Percentiles rank a stretch among this genome's conserved stretches.
phyloP scores from a whole-genome alignment of 2,113 vertebrate species.

The Emydocephalus ijimae region DNA sequence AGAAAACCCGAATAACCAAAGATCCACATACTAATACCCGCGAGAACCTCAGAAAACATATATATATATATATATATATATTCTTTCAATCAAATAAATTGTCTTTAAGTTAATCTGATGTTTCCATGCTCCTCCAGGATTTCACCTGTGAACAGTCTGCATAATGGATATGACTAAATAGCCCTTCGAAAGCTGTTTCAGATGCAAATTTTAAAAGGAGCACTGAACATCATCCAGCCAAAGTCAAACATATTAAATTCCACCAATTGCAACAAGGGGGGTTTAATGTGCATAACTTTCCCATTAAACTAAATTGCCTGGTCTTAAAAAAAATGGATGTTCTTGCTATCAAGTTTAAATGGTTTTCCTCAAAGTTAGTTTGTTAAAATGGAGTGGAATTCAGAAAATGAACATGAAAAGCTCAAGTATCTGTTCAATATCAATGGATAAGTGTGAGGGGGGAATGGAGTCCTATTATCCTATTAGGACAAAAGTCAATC shows the following conservation, averaged over 20 bases:
- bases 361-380: conserved; percentile 5
- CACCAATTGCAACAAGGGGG: not conserved
- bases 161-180: not conserved
- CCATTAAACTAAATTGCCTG: not conserved
- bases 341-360: not conserved
- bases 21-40: no score
- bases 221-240: not conserved
- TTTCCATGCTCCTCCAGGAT: not conserved
- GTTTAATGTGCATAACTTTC: not conserved
- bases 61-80: not conserved
- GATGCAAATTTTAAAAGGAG: not conserved
- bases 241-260: not conserved
- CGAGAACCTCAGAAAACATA: no score
- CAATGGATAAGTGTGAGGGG: conserved; percentile 16
- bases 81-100: not conserved
- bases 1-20: no score
- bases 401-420: conserved; percentile 1
- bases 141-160: not conserved
- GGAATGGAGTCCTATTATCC: conserved; percentile 32
- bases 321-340: fast-evolving
- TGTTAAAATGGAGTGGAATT: fast-evolving
- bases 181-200: not conserved
- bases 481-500: conserved; percentile 49
- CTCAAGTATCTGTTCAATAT: not conserved
- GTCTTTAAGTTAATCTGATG: not conserved